A percentile compares a stretch with the other conserved stretches of the same genome.
Evolutionary conservation across 2,797 vertebrate genomes (phyloP).

Genomic region (Pteronotus mesoamericanus): DNA sequence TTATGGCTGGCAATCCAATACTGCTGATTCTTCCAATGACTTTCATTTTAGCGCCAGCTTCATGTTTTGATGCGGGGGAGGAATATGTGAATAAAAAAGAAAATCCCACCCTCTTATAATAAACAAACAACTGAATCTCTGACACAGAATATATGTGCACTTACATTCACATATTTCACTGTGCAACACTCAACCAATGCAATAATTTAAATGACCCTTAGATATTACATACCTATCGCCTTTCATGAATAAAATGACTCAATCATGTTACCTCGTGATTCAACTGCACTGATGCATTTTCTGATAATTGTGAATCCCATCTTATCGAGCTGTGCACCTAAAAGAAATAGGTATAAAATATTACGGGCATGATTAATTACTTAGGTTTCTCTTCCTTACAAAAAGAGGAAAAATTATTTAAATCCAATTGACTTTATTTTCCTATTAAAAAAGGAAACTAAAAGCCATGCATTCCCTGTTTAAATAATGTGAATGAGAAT

Average conservation of each 20-base stretch:
- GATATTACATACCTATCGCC: conserved; percentile 38
- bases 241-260: conserved; percentile 40
- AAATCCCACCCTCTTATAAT: background rate
- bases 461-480: background rate
- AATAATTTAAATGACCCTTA: background rate
- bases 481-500: background rate
- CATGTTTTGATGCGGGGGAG: background rate
- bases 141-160: background rate
- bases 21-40: background rate
- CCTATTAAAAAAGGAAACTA: background rate
- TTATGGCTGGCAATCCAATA: background rate
- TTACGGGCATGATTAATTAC: conserved; percentile 1
- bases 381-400: background rate
- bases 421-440: background rate
- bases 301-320: conserved; percentile 92
- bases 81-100: background rate
- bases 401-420: background rate
- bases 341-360: conserved; percentile 25
- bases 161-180: background rate
- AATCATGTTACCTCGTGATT: conserved; percentile 89
- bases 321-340: conserved; percentile 92
- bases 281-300: conserved; percentile 94
- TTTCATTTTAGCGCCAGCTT: background rate
- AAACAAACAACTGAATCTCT: background rate
- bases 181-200: background rate